phyloP scores from a whole-genome alignment of 2,797 vertebrate species.

The Tarsius wallacei region DNA sequence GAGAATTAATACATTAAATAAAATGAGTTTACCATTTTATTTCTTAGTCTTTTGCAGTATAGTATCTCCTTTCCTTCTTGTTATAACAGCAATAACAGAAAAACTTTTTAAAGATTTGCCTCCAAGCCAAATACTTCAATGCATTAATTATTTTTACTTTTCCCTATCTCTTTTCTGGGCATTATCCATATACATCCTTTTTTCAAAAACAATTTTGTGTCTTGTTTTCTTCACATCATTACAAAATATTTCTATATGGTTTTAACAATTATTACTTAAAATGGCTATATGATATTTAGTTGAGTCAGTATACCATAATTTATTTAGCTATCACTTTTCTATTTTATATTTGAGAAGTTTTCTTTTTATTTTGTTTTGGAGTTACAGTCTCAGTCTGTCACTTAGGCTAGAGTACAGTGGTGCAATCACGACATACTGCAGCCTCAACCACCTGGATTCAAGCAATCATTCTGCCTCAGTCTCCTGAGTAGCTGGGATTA shows the following conservation, averaged over 20 bases:
- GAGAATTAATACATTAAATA: too few species aligned
- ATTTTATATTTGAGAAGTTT: slow-evolving; percentile 49
- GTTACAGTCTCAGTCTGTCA: not conserved
- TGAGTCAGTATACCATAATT: not conserved
- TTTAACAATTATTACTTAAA: slow-evolving; percentile 24
- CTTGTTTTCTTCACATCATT: slow-evolving; percentile 14
- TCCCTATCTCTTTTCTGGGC: not conserved
- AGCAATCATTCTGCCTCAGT: not conserved
- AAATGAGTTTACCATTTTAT: slow-evolving; percentile 23
- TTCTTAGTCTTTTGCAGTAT: not conserved
- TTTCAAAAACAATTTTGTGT: not conserved
- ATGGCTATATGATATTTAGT: not conserved
- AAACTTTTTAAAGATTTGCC: slow-evolving; percentile 8
- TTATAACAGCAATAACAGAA: slow-evolving; percentile 12
- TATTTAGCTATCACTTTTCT: slow-evolving; percentile 14
- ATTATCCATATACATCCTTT: not conserved
- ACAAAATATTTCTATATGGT: slow-evolving; percentile 3
- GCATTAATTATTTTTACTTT: slow-evolving; percentile 38
- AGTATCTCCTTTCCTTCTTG: not conserved
- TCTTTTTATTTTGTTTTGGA: not conserved
- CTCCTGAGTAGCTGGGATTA: not conserved
- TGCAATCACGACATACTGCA: not conserved
- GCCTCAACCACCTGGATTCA: not conserved
- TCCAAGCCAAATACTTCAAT: slow-evolving; percentile 34
- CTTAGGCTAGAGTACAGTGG: not conserved